These are phyloP conservation scores for Emys orbicularis DNA, from an alignment of 2,797 vertebrate species.

Conservation along the genomic window DNA sequence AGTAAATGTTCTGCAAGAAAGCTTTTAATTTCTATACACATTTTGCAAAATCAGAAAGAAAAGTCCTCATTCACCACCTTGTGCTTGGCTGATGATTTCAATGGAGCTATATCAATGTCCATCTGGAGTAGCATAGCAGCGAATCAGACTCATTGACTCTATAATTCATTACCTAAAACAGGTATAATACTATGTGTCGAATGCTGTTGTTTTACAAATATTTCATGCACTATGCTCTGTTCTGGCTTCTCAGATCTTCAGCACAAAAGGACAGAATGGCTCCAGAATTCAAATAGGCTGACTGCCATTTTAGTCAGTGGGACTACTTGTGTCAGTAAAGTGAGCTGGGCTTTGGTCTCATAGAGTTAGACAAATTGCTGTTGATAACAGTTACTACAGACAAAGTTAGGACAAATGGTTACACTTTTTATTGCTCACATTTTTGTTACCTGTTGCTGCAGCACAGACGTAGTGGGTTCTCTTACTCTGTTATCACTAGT, in stretches of 20 bases:
- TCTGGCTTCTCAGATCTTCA: constrained; percentile 62
- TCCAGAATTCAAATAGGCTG: not conserved
- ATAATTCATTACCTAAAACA: constrained; percentile 16
- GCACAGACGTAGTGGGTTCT: not conserved
- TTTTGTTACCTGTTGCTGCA: not conserved
- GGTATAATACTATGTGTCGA: constrained; percentile 57
- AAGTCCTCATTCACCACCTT: constrained; percentile 31
- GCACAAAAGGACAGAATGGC: constrained; percentile 31
- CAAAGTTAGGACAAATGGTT: not conserved
- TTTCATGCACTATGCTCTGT: constrained; percentile 27
- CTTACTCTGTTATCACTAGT: fast-evolving
- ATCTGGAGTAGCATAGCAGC: constrained; percentile 1
- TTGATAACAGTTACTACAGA: not conserved
- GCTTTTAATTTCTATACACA: not conserved
- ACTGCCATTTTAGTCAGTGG: constrained; percentile 20
- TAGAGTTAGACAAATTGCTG: not conserved
- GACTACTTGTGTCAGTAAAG: not conserved
- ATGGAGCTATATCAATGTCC: constrained; percentile 16
- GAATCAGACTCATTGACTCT: constrained; percentile 45
- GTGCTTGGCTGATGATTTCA: constrained; percentile 58
- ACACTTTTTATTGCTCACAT: not conserved
- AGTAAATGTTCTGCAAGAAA: not conserved
- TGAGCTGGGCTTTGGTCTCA: constrained; percentile 48
- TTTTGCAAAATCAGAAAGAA: not conserved
- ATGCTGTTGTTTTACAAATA: not conserved